phyloP scores from a whole-genome alignment of 2,113 vertebrate genomes.

The Addax nasomaculatus region DNA sequence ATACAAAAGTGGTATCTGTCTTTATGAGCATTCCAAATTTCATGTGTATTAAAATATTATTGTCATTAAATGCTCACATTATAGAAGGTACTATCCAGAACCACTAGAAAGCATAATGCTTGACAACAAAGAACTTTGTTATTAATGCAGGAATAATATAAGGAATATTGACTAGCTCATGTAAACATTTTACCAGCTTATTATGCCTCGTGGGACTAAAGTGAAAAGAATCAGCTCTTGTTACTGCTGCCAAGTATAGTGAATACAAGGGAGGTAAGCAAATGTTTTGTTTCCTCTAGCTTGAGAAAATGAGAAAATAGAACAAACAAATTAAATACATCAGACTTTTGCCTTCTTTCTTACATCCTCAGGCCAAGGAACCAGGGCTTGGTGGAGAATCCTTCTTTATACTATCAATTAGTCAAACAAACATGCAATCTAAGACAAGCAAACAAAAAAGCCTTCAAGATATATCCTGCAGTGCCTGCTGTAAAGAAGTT shows the following conservation, averaged over 20 bases:
- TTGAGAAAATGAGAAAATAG: not conserved
- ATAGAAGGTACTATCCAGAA: not conserved
- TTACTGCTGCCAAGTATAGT: not conserved
- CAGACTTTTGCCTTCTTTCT: not conserved
- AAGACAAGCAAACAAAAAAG: not conserved
- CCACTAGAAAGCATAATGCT: not conserved
- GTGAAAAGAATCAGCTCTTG: not conserved
- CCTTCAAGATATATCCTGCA: not conserved
- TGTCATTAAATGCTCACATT: constrained; percentile 11
- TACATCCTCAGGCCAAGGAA: not conserved
- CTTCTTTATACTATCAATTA: not conserved
- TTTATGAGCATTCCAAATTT: constrained; percentile 13
- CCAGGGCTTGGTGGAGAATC: not conserved
- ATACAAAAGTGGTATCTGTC: not conserved
- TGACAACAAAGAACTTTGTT: not conserved
- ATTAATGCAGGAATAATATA: not conserved
- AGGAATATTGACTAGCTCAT: not conserved
- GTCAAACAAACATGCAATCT: not conserved
- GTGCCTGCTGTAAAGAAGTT: not conserved
- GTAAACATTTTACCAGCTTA: not conserved
- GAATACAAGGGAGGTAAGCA: not conserved
- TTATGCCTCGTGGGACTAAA: not conserved
- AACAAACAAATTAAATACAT: not conserved
- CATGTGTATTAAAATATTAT: constrained; percentile 7
- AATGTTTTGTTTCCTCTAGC: not conserved